Percentiles rank a stretch among this genome's conserved stretches.
These are phyloP conservation scores for Propithecus deckenii DNA, from an alignment of 2,797 vertebrate genomes.

Conservation along the genomic window DNA sequence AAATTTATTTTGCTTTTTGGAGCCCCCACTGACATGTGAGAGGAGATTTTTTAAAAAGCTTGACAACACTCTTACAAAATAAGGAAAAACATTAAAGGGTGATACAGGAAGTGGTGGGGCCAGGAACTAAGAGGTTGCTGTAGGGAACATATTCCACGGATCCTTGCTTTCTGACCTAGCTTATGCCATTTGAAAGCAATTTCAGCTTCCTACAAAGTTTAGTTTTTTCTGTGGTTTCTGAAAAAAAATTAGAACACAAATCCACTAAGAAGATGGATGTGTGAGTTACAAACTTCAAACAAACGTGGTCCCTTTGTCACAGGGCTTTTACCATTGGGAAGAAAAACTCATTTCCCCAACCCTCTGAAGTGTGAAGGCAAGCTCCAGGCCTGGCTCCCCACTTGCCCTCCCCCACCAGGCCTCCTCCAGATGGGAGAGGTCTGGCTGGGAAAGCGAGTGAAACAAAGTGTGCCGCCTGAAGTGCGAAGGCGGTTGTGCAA, in stretches of 20 bases:
- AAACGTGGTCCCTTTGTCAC: neutral
- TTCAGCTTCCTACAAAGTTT: neutral
- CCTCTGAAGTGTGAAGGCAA: neutral
- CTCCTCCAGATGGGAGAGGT: rapidly evolving
- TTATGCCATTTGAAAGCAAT: neutral
- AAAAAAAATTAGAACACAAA: neutral
- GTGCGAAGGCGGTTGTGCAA: neutral
- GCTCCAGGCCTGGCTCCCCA: rapidly evolving
- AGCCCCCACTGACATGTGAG: neutral
- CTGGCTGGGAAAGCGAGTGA: neutral
- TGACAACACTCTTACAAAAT: neutral
- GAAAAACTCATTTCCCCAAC: conserved; percentile 26
- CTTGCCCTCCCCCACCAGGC: neutral
- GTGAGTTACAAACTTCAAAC: neutral
- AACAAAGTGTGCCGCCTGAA: neutral
- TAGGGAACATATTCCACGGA: rapidly evolving
- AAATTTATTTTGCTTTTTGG: neutral
- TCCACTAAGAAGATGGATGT: neutral
- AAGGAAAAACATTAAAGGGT: neutral
- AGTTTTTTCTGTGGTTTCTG: neutral
- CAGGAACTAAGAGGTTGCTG: rapidly evolving
- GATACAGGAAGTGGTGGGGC: rapidly evolving
- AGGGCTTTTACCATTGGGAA: neutral
- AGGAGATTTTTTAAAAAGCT: neutral
- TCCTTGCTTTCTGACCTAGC: neutral